Evolutionary conservation across 2,888 invertebrate genomes (phyloP).

Genomic region (Agriopis leucophaearia): DNA sequence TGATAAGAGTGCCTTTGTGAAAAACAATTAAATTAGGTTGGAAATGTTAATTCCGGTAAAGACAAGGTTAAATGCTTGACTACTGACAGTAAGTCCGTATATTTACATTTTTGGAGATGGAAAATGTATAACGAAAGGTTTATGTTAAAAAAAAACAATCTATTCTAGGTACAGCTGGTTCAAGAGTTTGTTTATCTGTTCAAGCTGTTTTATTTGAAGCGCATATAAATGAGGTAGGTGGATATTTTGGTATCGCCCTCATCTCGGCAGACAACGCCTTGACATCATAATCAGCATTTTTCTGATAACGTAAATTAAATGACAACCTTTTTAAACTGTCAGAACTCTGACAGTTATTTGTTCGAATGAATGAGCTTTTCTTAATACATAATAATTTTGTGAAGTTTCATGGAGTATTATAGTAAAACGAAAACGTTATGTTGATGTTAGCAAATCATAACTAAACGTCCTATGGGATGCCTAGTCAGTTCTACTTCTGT

Average conservation of each 20-base stretch:
- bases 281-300: slow-evolving; percentile 34
- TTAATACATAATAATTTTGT: neutral
- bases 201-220: slow-evolving; percentile 26
- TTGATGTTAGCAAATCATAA: neutral
- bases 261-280: slow-evolving; percentile 37
- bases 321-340: slow-evolving; percentile 23
- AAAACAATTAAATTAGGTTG: slow-evolving; percentile 10
- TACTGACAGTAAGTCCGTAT: neutral
- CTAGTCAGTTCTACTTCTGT: neutral
- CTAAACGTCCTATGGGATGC: neutral
- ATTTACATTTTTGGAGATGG: neutral
- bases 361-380: neutral
- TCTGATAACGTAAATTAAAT: slow-evolving; percentile 34
- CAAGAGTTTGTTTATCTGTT: slow-evolving; percentile 27
- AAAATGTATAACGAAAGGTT: neutral
- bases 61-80: slow-evolving; percentile 10
- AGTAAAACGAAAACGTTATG: too few relatives aligned
- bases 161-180: slow-evolving; percentile 7
- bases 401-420: neutral
- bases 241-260: slow-evolving; percentile 34
- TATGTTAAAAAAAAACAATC: slow-evolving; percentile 10
- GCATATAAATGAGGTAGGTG: slow-evolving; percentile 31
- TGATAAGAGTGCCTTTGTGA: slow-evolving; percentile 6
- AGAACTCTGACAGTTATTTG: slow-evolving; percentile 20
- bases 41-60: slow-evolving; percentile 4